Conservation (phyloP, 1,140 invertebrate species). For the Saccostrea glomerata region DNA sequence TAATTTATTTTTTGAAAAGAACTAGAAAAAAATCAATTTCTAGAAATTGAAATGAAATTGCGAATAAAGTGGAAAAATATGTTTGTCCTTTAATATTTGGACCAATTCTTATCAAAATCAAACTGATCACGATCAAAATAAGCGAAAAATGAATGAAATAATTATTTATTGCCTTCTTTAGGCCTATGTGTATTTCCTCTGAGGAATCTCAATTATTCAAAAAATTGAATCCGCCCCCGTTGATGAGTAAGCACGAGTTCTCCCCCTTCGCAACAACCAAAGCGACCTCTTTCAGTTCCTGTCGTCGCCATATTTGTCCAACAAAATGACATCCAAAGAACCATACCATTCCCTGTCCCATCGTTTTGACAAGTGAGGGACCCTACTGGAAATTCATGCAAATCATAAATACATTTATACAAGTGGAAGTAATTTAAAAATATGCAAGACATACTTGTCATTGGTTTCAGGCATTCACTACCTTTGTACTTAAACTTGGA, state of each 20-base stretch:
- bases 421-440: neutral
- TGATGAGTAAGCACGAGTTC: neutral
- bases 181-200: constrained; percentile 39
- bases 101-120: too few species aligned
- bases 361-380: neutral
- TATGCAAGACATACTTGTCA: too few species aligned
- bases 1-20: too few species aligned
- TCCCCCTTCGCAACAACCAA: constrained; percentile 11
- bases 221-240: neutral
- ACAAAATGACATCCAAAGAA: constrained; percentile 28
- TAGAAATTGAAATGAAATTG: too few species aligned
- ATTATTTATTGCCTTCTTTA: neutral
- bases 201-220: constrained; percentile 34
- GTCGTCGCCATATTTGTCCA: constrained; percentile 35
- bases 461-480: too few species aligned
- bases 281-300: constrained; percentile 30
- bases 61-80: too few species aligned
- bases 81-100: too few species aligned
- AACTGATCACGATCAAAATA: neutral
- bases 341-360: neutral
- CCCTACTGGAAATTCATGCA: neutral
- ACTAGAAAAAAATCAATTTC: too few species aligned
- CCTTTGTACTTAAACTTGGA: too few species aligned
- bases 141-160: too few species aligned
- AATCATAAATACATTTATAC: neutral